Base-by-base conservation (phyloP, 1,140 invertebrate species). In the Cataglyphis hispanica region DNA sequence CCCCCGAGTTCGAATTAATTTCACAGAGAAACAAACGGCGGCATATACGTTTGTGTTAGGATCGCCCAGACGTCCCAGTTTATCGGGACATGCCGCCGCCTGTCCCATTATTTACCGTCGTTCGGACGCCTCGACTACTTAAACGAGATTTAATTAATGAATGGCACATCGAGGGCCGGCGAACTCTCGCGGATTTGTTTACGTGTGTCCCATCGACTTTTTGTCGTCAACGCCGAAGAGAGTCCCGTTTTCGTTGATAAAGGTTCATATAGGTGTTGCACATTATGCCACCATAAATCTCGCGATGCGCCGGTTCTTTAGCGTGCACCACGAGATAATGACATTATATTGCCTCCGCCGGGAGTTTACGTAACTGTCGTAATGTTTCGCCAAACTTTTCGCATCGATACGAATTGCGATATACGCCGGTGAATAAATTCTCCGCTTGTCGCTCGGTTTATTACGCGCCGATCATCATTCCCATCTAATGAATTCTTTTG, bases 1-100 rank as follows among this genome's bases (percentile, higher is more conserved):
- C 78, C 76, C 80, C 22, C 37, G 76, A 58, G 84, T 58, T 78
- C 46, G 64, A 91, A 90, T 90, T 91, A 90, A 91, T 90, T 90
- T 89, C 84, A 67, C 70, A 58, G 74, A 74, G 76, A 83, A 86
- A 89, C 87, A 83, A 83, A 78, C 78, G 87, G 72, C 84, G 58
- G 34, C 58, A 34, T 83, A 74, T 83, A 83, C 78, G 78, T 83
- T 81, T 37, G 34, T 72, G 37, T 81, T 61, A 83, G 78, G 53
- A 40, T 67, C 66, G 25, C 56, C 76, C 67, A 61, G 78, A 72
- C 40, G 27, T 83, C 27, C 78, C 56, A 61, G 78, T 83, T 83
- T 74, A 83, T 83, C 78, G 67, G 53, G 56, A 83, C 67, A 46
- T 25, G 53, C 40, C 67, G 78, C 78, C 67, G n/a, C 19, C 78